phyloP scores from a whole-genome alignment of 2,797 vertebrate species.

The Sylvilagus floridanus region DNA sequence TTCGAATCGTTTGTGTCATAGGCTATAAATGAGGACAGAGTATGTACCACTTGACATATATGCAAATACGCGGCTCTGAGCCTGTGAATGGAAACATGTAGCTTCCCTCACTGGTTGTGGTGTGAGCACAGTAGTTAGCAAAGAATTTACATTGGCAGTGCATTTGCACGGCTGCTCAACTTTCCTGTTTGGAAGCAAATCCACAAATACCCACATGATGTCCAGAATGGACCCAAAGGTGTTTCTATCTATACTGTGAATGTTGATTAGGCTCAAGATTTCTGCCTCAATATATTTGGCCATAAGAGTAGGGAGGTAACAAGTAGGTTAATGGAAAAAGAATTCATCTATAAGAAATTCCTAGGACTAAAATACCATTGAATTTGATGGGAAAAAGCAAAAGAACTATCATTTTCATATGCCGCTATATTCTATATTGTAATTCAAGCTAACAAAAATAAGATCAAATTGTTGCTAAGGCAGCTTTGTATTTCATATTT shows the following conservation, averaged over 20 bases:
- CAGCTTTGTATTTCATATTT: neutral
- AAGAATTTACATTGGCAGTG: neutral
- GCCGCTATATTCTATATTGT: neutral
- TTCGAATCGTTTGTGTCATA: neutral
- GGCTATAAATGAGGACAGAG: neutral
- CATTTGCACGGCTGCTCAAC: neutral
- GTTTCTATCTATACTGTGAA: neutral
- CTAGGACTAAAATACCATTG: neutral
- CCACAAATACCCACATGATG: neutral
- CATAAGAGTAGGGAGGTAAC: neutral
- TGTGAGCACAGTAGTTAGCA: neutral
- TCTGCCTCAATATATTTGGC: neutral
- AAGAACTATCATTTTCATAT: neutral
- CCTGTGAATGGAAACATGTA: neutral
- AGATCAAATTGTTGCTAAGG: neutral
- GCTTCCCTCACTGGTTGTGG: neutral
- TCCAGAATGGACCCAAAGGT: fast-evolving
- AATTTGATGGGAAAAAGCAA: neutral
- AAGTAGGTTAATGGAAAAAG: neutral
- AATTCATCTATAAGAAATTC: neutral
- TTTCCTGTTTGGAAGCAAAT: neutral
- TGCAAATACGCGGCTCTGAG: neutral
- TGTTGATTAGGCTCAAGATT: fast-evolving
- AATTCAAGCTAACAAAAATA: neutral
- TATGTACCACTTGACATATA: neutral